These are phyloP conservation scores for Sinelater perroti DNA, from an alignment of 2,888 invertebrate genomes.

Conservation along the genomic window DNA sequence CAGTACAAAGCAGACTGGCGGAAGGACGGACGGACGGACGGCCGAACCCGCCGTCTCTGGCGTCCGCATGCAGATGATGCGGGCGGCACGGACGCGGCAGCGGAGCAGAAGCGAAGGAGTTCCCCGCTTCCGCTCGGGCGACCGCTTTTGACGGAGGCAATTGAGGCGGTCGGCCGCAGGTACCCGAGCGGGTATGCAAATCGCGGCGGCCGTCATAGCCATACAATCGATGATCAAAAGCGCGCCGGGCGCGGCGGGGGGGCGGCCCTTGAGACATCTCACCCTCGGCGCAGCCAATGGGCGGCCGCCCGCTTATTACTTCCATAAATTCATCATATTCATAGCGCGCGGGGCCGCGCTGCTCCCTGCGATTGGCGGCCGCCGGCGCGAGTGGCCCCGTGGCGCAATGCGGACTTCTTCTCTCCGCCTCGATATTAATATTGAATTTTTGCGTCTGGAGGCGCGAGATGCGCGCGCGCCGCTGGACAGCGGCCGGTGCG, in stretches of 20 bases:
- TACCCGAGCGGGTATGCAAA: conserved; percentile 46
- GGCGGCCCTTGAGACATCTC: conserved; percentile 57
- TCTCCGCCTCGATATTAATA: conserved; percentile 81
- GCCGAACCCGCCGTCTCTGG: too few relatives aligned
- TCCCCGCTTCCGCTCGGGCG: conserved; percentile 50
- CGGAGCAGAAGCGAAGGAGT: conserved; percentile 48
- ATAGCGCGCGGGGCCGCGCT: conserved; percentile 55
- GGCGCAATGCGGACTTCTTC: conserved; percentile 67
- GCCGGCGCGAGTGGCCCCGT: conserved; percentile 59
- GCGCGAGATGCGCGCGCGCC: conserved; percentile 57
- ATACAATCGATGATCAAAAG: conserved; percentile 45
- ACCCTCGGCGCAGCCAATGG: conserved; percentile 69
- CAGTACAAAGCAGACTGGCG: not conserved
- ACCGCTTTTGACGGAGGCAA: conserved; percentile 48
- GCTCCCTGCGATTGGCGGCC: conserved; percentile 64
- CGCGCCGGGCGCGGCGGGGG: conserved; percentile 43
- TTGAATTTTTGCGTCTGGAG: conserved; percentile 78
- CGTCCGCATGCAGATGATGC: conserved; percentile 50
- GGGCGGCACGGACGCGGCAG: conserved; percentile 47
- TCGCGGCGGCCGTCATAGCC: conserved; percentile 42
- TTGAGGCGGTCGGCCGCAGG: conserved; percentile 48
- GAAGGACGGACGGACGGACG: too few relatives aligned
- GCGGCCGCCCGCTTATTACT: conserved; percentile 77
- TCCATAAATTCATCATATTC: conserved; percentile 76
- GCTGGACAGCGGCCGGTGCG: conserved; percentile 38